Conservation (phyloP, 2,888 invertebrate genomes). For the Trichopria drosophilae region DNA sequence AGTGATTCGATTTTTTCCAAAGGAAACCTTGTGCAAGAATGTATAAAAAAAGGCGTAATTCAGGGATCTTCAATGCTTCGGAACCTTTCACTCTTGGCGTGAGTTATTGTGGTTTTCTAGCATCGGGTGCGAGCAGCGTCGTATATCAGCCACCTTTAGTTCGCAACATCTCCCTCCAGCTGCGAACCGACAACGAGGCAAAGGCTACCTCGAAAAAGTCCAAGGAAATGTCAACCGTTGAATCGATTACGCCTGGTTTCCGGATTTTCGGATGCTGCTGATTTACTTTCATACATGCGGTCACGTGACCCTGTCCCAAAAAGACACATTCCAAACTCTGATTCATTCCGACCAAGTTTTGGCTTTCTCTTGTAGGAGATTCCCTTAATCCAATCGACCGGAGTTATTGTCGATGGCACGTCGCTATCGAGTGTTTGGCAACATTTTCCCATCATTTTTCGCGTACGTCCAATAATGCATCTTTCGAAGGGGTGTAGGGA, state of each 20-base stretch:
- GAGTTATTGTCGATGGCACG: too few relatives aligned
- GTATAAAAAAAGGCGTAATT: constrained; percentile 40
- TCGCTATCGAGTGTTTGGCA: too few relatives aligned
- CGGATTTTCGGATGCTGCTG: constrained; percentile 40
- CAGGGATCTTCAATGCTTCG: constrained; percentile 49
- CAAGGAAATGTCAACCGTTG: constrained; percentile 2
- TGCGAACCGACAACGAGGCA: constrained; percentile 33
- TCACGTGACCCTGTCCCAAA: too few relatives aligned
- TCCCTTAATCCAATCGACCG: too few relatives aligned
- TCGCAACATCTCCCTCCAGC: constrained; percentile 31
- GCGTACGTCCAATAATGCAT: too few relatives aligned
- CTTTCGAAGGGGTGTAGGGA: too few relatives aligned
- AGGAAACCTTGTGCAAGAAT: too few relatives aligned
- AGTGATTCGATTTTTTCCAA: too few relatives aligned
- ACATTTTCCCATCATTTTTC: too few relatives aligned
- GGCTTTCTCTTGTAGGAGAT: too few relatives aligned
- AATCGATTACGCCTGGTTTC: constrained; percentile 28
- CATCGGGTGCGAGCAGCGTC: constrained; percentile 37
- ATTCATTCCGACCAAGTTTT: too few relatives aligned
- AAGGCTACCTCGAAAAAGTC: background rate
- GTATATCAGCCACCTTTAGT: constrained; percentile 44
- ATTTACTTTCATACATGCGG: constrained; percentile 38
- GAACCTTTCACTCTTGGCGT: constrained; percentile 45
- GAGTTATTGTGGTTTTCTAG: constrained; percentile 49
- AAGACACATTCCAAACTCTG: too few relatives aligned